Percentiles rank a stretch among this genome's conserved stretches.
Evolutionary conservation across 2,113 vertebrate species (phyloP).

Genomic region (Verasper variegatus): DNA sequence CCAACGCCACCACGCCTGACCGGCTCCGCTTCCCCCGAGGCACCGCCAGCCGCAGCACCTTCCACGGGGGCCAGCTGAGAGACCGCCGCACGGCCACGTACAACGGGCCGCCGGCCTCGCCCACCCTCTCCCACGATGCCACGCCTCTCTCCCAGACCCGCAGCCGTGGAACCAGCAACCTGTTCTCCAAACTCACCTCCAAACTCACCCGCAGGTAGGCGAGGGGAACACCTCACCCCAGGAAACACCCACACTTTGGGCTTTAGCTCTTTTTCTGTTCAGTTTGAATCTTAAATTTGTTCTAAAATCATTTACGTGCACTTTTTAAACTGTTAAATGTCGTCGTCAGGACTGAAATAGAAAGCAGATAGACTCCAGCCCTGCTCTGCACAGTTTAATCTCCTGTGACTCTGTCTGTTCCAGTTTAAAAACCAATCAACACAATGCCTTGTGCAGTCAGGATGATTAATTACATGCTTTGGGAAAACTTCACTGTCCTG

Average conservation of each 20-base stretch:
- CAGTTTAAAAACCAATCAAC: constrained; percentile 33
- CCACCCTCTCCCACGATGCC: constrained; percentile 93
- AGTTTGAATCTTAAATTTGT: neutral
- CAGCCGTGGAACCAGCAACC: constrained; percentile 94
- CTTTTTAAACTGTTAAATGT: neutral
- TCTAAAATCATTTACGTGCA: neutral
- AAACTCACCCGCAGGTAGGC: constrained; percentile 96
- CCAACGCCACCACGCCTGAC: constrained; percentile 91
- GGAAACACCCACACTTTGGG: neutral
- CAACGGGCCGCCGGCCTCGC: constrained; percentile 95
- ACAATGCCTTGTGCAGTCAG: constrained; percentile 22
- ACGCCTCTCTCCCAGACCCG: constrained; percentile 92
- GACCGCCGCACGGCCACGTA: constrained; percentile 97
- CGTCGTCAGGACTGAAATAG: neutral
- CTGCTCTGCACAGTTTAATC: constrained; percentile 13
- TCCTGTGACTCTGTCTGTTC: constrained; percentile 16
- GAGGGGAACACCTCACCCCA: neutral
- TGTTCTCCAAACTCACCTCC: constrained; percentile 97
- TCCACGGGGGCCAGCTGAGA: constrained; percentile 93
- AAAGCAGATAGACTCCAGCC: constrained; percentile 12
- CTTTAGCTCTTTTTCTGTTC: neutral
- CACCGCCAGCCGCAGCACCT: constrained; percentile 95
- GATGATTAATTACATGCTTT: constrained; percentile 38
- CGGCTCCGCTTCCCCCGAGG: constrained; percentile 94
- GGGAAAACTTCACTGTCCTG: constrained; percentile 42